Evolutionary conservation across 2,888 invertebrate genomes (phyloP).

Genomic region (Agrilus biguttatus): DNA sequence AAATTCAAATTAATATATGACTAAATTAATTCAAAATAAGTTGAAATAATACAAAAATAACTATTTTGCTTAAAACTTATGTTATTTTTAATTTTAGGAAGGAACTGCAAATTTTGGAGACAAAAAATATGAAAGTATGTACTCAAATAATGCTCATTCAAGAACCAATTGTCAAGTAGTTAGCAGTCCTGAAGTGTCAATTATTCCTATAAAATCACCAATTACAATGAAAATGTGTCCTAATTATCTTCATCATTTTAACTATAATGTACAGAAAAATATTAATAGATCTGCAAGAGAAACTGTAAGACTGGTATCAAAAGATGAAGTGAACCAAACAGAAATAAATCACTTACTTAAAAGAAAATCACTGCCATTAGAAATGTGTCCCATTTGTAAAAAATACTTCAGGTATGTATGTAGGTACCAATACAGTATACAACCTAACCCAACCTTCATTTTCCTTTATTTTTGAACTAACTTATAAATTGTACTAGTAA

Average conservation of each 20-base stretch:
- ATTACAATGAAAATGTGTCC: slow-evolving; percentile 7
- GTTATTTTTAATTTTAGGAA: too few relatives aligned
- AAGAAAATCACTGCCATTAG: slow-evolving; percentile 26
- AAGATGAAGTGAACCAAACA: slow-evolving; percentile 18
- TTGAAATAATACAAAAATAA: too few relatives aligned
- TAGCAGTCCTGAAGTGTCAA: slow-evolving; percentile 9
- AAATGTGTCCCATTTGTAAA: slow-evolving; percentile 30
- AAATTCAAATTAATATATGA: too few relatives aligned
- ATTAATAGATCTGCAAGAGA: slow-evolving; percentile 14
- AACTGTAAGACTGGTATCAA: slow-evolving; percentile 20
- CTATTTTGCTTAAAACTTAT: too few relatives aligned
- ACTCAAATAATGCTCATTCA: too few relatives aligned
- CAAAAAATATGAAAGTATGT: neutral
- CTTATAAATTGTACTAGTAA: too few relatives aligned
- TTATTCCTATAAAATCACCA: slow-evolving; percentile 9
- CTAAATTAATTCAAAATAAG: too few relatives aligned
- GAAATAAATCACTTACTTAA: slow-evolving; percentile 6
- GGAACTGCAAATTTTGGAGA: neutral
- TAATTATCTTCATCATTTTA: neutral
- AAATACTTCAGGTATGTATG: slow-evolving; percentile 14
- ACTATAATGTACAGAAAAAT: slow-evolving; percentile 4
- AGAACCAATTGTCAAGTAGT: neutral
- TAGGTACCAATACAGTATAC: too few relatives aligned
- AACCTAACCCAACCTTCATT: too few relatives aligned
- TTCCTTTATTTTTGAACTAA: too few relatives aligned